phyloP scores from a whole-genome alignment of 2,888 invertebrate species.

The Caenorhabditis drosophilae region DNA sequence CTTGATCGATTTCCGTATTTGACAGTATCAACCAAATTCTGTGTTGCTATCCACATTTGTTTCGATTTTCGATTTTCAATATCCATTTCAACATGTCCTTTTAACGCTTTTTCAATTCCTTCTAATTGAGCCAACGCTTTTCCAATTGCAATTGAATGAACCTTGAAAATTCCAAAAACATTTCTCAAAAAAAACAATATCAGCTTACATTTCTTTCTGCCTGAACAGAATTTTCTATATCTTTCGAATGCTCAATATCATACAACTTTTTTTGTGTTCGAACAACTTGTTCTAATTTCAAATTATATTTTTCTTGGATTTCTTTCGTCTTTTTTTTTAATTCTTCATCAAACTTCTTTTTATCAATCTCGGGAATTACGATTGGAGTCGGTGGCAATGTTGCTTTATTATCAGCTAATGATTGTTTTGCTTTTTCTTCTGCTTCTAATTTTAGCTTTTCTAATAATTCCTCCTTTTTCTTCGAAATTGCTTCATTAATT shows the following conservation, averaged over 20 bases:
- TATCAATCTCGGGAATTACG: slow-evolving; percentile 5
- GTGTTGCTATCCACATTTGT: slow-evolving; percentile 90
- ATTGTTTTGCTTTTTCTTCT: slow-evolving; percentile 4
- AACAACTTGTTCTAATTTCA: slow-evolving; percentile 73
- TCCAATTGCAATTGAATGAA: slow-evolving; percentile 78
- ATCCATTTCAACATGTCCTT: slow-evolving; percentile 67
- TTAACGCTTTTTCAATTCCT: slow-evolving; percentile 80
- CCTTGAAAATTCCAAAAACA: slow-evolving; percentile 10
- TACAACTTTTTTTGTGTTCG: slow-evolving; percentile 75
- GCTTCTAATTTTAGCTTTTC: slow-evolving; percentile 20
- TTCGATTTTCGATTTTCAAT: slow-evolving; percentile 75
- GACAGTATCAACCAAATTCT: slow-evolving; percentile 80
- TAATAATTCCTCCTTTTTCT: slow-evolving; percentile 24
- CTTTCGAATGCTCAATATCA: slow-evolving; percentile 70
- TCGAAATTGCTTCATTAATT: slow-evolving; percentile 9
- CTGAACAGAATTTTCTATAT: slow-evolving; percentile 72
- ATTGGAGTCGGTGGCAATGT: not conserved
- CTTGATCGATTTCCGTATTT: slow-evolving; percentile 38
- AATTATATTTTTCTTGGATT: slow-evolving; percentile 28
- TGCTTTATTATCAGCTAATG: not conserved
- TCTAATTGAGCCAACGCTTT: slow-evolving; percentile 79
- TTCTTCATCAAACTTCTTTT: slow-evolving; percentile 31
- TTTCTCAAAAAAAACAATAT: not conserved
- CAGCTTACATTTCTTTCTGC: slow-evolving; percentile 22
- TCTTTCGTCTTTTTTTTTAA: slow-evolving; percentile 13